Percentiles rank a stretch among this genome's conserved stretches.
These are phyloP conservation scores for Leptopilina drosophilae DNA, from an alignment of 2,888 invertebrate genomes.

Conservation along the genomic window DNA sequence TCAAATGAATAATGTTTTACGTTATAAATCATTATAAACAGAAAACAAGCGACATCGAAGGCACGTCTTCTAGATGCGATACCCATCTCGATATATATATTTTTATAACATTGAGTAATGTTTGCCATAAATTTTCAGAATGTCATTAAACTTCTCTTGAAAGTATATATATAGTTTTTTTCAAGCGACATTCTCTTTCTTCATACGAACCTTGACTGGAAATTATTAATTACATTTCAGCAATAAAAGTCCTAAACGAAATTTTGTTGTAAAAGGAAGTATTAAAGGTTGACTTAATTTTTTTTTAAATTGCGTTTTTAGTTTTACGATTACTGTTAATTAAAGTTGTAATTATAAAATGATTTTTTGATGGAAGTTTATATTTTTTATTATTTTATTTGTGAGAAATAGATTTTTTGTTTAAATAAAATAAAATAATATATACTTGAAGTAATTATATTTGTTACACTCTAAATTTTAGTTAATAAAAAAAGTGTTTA, in stretches of 20 bases:
- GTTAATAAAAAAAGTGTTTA: no score
- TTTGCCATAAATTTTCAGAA: constrained; percentile 2
- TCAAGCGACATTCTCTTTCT: background rate
- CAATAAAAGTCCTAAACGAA: background rate
- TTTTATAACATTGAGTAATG: constrained; percentile 24
- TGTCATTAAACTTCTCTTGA: background rate
- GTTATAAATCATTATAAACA: constrained; percentile 7
- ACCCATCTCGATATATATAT: background rate
- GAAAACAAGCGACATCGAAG: background rate
- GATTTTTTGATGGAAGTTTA: no score
- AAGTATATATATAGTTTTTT: background rate
- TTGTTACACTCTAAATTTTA: no score
- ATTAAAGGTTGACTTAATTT: no score
- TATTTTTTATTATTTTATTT: no score
- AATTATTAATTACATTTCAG: background rate
- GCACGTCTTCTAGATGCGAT: background rate
- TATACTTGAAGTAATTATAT: no score
- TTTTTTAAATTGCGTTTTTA: no score
- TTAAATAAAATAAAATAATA: no score
- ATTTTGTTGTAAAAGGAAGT: no score
- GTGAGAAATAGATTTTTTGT: no score
- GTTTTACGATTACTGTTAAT: no score
- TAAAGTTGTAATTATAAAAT: no score
- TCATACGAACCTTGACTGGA: background rate
- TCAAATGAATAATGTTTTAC: constrained; percentile 14